Percentiles rank a stretch among this genome's conserved stretches.
phyloP scores from a whole-genome alignment of 2,888 invertebrate species.

The Eilema griseolum region DNA sequence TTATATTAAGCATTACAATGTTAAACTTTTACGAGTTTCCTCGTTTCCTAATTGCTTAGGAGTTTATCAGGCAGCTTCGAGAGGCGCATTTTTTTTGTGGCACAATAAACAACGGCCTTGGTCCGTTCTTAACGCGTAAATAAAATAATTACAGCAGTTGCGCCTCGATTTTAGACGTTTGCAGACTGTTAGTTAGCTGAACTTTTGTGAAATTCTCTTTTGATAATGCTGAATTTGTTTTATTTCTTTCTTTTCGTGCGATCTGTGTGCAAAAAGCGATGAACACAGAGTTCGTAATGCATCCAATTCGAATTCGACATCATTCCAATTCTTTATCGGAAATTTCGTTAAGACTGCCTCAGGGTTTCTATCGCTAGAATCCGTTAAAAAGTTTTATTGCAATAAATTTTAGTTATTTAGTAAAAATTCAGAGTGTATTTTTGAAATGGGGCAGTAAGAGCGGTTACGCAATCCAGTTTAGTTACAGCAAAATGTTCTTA shows the following conservation, averaged over 20 bases:
- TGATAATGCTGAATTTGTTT: neutral
- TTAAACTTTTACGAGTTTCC: constrained; percentile 45
- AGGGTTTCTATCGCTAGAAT: no score
- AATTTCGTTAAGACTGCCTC: neutral
- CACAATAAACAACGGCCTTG: constrained; percentile 45
- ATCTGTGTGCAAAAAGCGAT: neutral
- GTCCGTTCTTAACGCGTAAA: constrained; percentile 42
- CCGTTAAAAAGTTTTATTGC: no score
- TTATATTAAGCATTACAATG: constrained; percentile 38
- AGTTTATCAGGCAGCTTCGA: constrained; percentile 42
- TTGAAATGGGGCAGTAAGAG: no score
- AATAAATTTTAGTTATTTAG: no score
- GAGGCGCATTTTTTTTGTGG: constrained; percentile 44
- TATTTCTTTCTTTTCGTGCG: neutral
- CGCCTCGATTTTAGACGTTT: constrained; percentile 14
- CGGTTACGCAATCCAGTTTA: no score
- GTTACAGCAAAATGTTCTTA: no score
- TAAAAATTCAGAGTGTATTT: no score
- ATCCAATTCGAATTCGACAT: neutral
- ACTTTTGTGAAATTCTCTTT: neutral
- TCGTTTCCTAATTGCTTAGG: constrained; percentile 46
- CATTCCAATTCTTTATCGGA: neutral
- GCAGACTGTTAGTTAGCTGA: constrained; percentile 12
- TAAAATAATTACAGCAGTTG: constrained; percentile 40
- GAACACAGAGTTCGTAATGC: no score